Evolutionary conservation across 2,888 invertebrate species (phyloP).

Genomic region (Sphaerophoria rueppellii): DNA sequence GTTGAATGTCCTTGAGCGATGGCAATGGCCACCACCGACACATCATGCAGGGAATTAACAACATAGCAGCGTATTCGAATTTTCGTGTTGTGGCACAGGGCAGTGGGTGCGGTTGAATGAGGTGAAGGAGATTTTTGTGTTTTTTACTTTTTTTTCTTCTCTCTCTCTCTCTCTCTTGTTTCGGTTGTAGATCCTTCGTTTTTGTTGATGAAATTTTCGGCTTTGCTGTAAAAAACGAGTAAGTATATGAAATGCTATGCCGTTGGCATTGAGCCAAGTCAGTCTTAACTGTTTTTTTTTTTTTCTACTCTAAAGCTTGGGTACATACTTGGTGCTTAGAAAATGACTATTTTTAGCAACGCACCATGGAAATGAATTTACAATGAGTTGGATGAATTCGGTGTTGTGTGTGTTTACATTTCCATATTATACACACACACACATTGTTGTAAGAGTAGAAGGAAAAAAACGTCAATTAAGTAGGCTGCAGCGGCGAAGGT

Average conservation of each 20-base stretch:
- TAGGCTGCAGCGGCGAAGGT: conserved; percentile 30
- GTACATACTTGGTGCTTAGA: background rate
- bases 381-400: conserved; percentile 36
- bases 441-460: conserved; percentile 8
- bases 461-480: conserved; percentile 27
- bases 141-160: conserved; percentile 13
- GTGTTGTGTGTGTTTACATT: conserved; percentile 4
- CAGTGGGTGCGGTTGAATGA: conserved; percentile 7
- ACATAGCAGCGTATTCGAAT: background rate
- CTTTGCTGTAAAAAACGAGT: conserved; percentile 11
- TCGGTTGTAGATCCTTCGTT: background rate
- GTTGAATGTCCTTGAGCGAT: conserved; percentile 56
- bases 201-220: conserved; percentile 24
- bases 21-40: conserved; percentile 31
- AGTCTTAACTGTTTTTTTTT: conserved; percentile 1
- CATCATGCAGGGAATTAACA: conserved; percentile 13
- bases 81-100: no score
- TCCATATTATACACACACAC: conserved; percentile 14
- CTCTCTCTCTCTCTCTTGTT: background rate
- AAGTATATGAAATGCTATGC: background rate
- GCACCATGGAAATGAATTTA: conserved; percentile 44
- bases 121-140: conserved; percentile 15
- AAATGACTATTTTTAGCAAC: conserved; percentile 57
- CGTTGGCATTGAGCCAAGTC: conserved; percentile 58
- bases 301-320: background rate